These are phyloP conservation scores for Gambusia yucatana DNA, from an alignment of 2,797 vertebrate genomes.

Conservation along the genomic window DNA sequence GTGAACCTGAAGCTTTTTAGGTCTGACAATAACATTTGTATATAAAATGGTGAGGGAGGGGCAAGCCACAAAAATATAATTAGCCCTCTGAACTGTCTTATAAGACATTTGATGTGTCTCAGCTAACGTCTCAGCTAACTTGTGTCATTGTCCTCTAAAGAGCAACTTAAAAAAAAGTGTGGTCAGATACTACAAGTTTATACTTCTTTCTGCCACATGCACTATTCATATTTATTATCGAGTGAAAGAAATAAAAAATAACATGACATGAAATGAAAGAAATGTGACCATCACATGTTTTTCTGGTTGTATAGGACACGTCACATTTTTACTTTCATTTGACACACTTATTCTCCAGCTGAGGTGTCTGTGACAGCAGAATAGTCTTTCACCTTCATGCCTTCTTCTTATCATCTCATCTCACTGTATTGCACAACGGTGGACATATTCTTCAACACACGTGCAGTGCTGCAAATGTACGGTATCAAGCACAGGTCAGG, in stretches of 20 bases:
- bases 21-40: background rate
- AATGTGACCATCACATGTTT: background rate
- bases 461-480: slow-evolving; percentile 5
- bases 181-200: background rate
- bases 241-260: too few species aligned
- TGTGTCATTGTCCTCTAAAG: background rate
- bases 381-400: slow-evolving; percentile 31
- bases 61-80: background rate
- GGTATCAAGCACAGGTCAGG: slow-evolving; percentile 4
- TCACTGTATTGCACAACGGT: slow-evolving; percentile 37
- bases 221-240: too few species aligned
- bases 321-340: background rate
- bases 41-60: background rate
- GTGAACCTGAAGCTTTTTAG: background rate
- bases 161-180: background rate
- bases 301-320: background rate
- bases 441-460: slow-evolving; percentile 25
- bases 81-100: background rate
- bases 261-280: too few species aligned
- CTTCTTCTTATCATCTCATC: slow-evolving; percentile 27
- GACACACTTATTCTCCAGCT: background rate
- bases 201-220: too few species aligned
- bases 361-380: slow-evolving; percentile 4
- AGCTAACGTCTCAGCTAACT: background rate
- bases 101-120: background rate